Evolutionary conservation across 23 tunicate species (phyloP).

Genomic region (Phallusia fumigata): DNA sequence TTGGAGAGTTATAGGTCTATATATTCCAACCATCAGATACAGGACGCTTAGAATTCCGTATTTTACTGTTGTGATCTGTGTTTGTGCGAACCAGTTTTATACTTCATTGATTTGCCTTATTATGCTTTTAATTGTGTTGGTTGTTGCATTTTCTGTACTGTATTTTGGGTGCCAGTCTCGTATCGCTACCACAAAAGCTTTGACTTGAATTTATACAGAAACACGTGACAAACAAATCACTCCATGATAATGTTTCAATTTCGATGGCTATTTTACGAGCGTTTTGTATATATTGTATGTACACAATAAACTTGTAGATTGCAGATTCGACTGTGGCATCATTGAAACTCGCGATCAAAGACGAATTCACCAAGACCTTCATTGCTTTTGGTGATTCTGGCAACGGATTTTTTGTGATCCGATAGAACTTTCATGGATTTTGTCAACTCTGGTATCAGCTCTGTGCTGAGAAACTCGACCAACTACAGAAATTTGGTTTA

Average conservation of each 20-base stretch:
- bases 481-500: slow-evolving; percentile 32
- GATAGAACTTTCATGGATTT: slow-evolving; percentile 37
- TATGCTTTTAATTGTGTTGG: slow-evolving; percentile 3
- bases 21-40: no score
- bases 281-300: slow-evolving; percentile 11
- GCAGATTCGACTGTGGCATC: neutral
- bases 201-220: no score
- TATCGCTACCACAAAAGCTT: no score
- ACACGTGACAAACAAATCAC: neutral
- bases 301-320: slow-evolving; percentile 18
- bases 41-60: neutral
- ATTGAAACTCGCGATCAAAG: slow-evolving; percentile 30
- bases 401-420: slow-evolving; percentile 26
- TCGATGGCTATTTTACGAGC: neutral
- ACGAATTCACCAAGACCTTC: slow-evolving; percentile 59
- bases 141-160: slow-evolving; percentile 8
- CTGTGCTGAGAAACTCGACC: slow-evolving; percentile 46
- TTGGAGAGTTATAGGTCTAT: no score
- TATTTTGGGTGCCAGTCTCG: neutral
- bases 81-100: neutral
- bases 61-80: neutral
- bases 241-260: neutral
- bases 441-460: slow-evolving; percentile 58
- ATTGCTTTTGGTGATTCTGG: slow-evolving; percentile 2
- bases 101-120: slow-evolving; percentile 1